Conservation (phyloP, 2,797 vertebrate genomes). For the Ptychobarbus kaznakovi region DNA sequence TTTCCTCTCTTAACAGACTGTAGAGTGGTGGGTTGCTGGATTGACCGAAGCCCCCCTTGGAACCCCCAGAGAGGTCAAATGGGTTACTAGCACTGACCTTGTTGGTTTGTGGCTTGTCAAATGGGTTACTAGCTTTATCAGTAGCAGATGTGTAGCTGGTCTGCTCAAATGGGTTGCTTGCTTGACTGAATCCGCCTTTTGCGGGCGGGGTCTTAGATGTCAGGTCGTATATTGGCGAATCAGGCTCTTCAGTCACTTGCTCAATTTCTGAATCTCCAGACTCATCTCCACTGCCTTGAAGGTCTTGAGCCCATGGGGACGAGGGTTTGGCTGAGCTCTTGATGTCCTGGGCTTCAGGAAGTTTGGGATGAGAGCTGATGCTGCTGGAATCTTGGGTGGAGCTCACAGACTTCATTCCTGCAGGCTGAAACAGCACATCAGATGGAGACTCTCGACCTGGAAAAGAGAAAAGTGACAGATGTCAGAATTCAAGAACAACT, state of each 20-base stretch:
- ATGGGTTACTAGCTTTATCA: conserved; percentile 73
- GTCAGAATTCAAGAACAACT: background rate
- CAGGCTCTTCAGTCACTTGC: conserved; percentile 91
- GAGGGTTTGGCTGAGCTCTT: conserved; percentile 52
- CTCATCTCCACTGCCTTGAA: conserved; percentile 89
- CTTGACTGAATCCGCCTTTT: conserved; percentile 44
- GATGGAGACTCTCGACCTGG: conserved; percentile 88
- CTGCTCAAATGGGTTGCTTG: conserved; percentile 74
- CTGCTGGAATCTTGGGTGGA: conserved; percentile 71
- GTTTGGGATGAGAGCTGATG: conserved; percentile 55
- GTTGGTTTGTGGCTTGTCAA: conserved; percentile 73
- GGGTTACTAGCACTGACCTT: conserved; percentile 84
- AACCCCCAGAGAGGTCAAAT: conserved; percentile 31
- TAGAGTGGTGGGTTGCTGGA: conserved; percentile 83
- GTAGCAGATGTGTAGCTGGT: conserved; percentile 65
- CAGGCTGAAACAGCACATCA: conserved; percentile 84
- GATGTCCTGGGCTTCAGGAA: conserved; percentile 28
- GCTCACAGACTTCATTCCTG: conserved; percentile 79
- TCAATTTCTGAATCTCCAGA: conserved; percentile 97
- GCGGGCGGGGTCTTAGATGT: conserved; percentile 13
- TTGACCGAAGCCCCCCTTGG: conserved; percentile 29
- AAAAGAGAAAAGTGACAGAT: conserved; percentile 29
- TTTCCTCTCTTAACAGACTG: conserved; percentile 95
- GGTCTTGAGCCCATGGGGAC: conserved; percentile 72
- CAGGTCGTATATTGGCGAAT: conserved; percentile 49